Base-by-base conservation (phyloP, 2,888 invertebrate genomes). In the Drosophila sordidapex region DNA sequence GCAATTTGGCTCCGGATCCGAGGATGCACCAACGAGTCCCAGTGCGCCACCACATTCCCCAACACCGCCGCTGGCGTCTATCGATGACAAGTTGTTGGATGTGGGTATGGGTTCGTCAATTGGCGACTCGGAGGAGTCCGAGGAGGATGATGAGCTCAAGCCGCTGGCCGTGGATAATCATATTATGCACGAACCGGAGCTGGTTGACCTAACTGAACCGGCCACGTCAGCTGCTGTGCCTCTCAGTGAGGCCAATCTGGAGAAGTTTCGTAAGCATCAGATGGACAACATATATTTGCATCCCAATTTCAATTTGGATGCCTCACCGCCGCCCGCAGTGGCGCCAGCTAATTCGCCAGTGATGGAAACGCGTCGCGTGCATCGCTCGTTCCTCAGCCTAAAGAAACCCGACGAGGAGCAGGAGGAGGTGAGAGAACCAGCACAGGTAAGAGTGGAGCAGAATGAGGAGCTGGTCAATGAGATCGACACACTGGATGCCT, bases 101-200 rank as follows among this genome's bases (percentile, higher is more conserved):
- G 89, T 91, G 21, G 91, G 91, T 64, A 91, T 92, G 90, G 91
- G 91, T 8, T 89, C 91, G 0, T 91, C 92, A 18, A 91, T 92
- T 21, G 91, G 88, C 2, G 91, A 91, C 33, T 91, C 92, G 0
- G 91, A 89, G 70, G 92, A 92, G 54, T 93, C 93, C 0, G 93
- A 93, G 69, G 93, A 93, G 70, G 92, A 93, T 51, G 93, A 93
- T 74, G 93, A 93, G 57, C 79, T 93, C 18, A 93, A 93, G 63
- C 93, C 93, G 4, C 76, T 93, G 68, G 93, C 93, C 11, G 90
- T 92, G 36, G 93, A 93, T 69, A 93, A 93, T 86, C 93, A 93
- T 70, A 91, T 92, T 3, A 77, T 92, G 49, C 83, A 87, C 33
- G 92, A 92, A 31, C 80, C 89, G 58, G 91, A 91, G 46, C 72